A percentile compares a stretch with the other conserved stretches of the same genome.
Evolutionary conservation across 1,140 invertebrate species (phyloP).

Genomic region (Cotesia chilonis): DNA sequence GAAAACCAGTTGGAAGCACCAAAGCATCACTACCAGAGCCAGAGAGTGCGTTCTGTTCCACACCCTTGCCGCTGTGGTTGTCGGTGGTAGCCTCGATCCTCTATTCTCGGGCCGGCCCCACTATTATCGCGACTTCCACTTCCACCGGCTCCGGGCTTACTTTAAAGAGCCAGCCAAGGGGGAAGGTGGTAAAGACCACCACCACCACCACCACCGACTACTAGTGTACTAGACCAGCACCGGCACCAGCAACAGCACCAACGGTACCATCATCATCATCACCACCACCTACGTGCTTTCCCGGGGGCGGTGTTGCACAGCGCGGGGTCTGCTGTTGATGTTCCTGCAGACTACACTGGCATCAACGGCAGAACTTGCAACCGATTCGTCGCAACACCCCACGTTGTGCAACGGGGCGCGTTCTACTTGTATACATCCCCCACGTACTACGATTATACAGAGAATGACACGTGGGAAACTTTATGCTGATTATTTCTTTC

Average conservation of each 20-base stretch:
- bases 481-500: not conserved
- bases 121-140: constrained; percentile 36
- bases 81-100: constrained; percentile 35
- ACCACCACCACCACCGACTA: too few species aligned
- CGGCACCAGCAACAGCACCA: constrained; percentile 38
- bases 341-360: constrained; percentile 1
- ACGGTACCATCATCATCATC: constrained; percentile 38
- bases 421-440: constrained; percentile 13
- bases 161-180: too few species aligned
- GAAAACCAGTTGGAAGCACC: not conserved
- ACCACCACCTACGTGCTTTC: constrained; percentile 10
- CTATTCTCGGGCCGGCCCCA: constrained; percentile 39
- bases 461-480: constrained; percentile 15
- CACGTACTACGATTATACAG: not conserved
- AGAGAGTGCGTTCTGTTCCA: constrained; percentile 39
- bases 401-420: constrained; percentile 24
- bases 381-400: constrained; percentile 11
- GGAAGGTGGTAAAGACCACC: too few species aligned
- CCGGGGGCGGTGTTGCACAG: constrained; percentile 28
- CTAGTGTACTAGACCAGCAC: constrained; percentile 47
- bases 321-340: constrained; percentile 10
- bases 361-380: not conserved
- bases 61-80: constrained; percentile 49
- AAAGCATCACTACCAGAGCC: not conserved
- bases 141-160: too few species aligned